Conservation (phyloP, 2,113 vertebrate species). For the Puntigrus tetrazona region DNA sequence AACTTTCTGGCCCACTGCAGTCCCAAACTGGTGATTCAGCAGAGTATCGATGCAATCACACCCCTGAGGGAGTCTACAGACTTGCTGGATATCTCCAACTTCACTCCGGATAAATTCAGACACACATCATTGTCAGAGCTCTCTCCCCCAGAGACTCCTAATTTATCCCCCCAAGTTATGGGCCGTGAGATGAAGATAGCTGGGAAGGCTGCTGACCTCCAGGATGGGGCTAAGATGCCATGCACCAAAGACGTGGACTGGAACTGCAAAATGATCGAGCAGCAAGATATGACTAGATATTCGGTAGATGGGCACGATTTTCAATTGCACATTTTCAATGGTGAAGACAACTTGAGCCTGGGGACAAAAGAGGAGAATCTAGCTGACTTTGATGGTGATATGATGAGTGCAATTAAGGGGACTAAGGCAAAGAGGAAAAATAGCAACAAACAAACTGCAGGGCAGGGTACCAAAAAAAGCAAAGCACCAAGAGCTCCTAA, state of each 20-base stretch:
- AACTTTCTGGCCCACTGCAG: conserved; percentile 98
- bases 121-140: conserved; percentile 95
- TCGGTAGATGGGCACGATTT: conserved; percentile 89
- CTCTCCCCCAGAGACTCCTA: conserved; percentile 95
- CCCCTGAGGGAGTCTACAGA: conserved; percentile 96
- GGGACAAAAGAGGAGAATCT: conserved; percentile 83
- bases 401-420: conserved; percentile 81
- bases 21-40: conserved; percentile 97
- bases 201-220: conserved; percentile 84
- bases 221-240: conserved; percentile 79
- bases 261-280: conserved; percentile 86
- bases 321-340: conserved; percentile 92
- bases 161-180: conserved; percentile 92
- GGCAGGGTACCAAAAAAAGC: conserved; percentile 87
- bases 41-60: conserved; percentile 93
- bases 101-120: conserved; percentile 98
- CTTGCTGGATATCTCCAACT: conserved; percentile 98
- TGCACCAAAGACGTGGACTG: conserved; percentile 86
- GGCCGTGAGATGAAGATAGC: conserved; percentile 85
- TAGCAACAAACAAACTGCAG: conserved; percentile 84
- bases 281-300: conserved; percentile 83
- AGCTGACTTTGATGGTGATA: conserved; percentile 82
- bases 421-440: conserved; percentile 93
- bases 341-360: conserved; percentile 84
- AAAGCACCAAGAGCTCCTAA: conserved; percentile 89